A percentile compares a stretch with the other conserved stretches of the same genome.
Conservation (phyloP, 2,888 invertebrate species). For the Tridacna gigas region DNA sequence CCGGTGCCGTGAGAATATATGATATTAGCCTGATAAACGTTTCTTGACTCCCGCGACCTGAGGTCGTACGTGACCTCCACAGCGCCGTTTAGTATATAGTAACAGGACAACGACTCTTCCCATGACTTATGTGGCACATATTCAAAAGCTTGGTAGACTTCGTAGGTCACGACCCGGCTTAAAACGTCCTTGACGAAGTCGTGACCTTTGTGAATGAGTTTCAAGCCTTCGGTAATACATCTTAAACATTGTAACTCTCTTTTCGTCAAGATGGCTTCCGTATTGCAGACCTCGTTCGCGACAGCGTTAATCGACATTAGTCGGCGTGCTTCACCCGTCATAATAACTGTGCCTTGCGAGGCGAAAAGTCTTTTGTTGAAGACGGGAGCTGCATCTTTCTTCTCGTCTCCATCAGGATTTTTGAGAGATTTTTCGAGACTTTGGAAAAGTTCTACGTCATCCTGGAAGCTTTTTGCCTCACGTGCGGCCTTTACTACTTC, state of each 20-base stretch:
- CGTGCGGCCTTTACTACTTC: constrained; percentile 67
- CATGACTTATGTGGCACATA: constrained; percentile 72
- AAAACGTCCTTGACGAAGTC: constrained; percentile 77
- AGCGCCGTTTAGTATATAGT: constrained; percentile 76
- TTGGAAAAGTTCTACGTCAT: constrained; percentile 59
- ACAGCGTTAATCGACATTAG: constrained; percentile 71
- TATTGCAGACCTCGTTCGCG: constrained; percentile 48
- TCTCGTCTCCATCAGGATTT: constrained; percentile 55
- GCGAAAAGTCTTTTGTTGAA: constrained; percentile 79
- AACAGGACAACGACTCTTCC: constrained; percentile 74
- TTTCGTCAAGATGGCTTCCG: constrained; percentile 61
- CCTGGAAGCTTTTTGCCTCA: constrained; percentile 69
- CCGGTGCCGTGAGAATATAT: constrained; percentile 79
- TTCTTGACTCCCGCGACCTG: constrained; percentile 66
- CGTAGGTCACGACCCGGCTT: constrained; percentile 73
- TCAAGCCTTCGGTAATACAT: constrained; percentile 76
- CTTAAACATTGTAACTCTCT: constrained; percentile 71
- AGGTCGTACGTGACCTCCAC: constrained; percentile 79
- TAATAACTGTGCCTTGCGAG: constrained; percentile 72
- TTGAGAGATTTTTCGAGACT: constrained; percentile 50
- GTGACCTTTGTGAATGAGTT: constrained; percentile 75
- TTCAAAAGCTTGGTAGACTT: constrained; percentile 70
- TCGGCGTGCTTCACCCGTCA: constrained; percentile 73
- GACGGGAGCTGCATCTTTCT: constrained; percentile 70
- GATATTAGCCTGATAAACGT: constrained; percentile 79